A percentile compares a stretch with the other conserved stretches of the same genome.
Evolutionary conservation across 2,888 invertebrate species (phyloP).

Genomic region (Macroteleia sp.): DNA sequence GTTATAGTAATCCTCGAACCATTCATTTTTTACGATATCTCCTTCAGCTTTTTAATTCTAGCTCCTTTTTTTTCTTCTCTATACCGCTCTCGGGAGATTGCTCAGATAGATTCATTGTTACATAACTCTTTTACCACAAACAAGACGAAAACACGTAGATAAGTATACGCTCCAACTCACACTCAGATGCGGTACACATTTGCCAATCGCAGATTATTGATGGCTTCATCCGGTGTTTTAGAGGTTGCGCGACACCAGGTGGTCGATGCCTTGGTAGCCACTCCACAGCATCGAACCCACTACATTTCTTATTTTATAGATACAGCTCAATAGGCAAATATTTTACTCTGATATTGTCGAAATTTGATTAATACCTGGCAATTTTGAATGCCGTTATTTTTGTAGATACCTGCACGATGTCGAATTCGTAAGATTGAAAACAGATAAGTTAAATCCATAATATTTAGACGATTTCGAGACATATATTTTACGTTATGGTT

Average conservation of each 20-base stretch:
- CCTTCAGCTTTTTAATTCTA: too few species aligned
- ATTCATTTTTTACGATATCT: too few species aligned
- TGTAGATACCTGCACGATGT: too few species aligned
- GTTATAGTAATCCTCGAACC: too few species aligned
- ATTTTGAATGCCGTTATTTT: too few species aligned
- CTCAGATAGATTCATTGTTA: constrained; percentile 49
- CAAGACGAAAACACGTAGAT: constrained; percentile 46
- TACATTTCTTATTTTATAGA: constrained; percentile 35
- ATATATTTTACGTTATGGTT: too few species aligned
- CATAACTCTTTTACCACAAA: constrained; percentile 45
- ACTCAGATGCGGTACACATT: constrained; percentile 57
- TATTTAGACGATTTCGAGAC: too few species aligned
- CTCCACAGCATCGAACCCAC: constrained; percentile 2
- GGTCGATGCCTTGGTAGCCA: constrained; percentile 30
- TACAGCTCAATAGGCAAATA: constrained; percentile 24
- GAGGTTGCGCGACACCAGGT: constrained; percentile 46
- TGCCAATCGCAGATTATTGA: constrained; percentile 63
- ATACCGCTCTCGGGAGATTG: constrained; percentile 1
- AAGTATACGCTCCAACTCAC: constrained; percentile 51
- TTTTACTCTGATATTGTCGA: constrained; percentile 29
- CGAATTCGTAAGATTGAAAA: too few species aligned
- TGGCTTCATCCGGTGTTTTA: constrained; percentile 60
- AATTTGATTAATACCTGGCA: constrained; percentile 24
- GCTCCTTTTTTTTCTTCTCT: constrained; percentile 8
- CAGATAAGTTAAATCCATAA: too few species aligned